Evolutionary conservation across 1,140 invertebrate species (phyloP).

Genomic region (Pissodes strobi): DNA sequence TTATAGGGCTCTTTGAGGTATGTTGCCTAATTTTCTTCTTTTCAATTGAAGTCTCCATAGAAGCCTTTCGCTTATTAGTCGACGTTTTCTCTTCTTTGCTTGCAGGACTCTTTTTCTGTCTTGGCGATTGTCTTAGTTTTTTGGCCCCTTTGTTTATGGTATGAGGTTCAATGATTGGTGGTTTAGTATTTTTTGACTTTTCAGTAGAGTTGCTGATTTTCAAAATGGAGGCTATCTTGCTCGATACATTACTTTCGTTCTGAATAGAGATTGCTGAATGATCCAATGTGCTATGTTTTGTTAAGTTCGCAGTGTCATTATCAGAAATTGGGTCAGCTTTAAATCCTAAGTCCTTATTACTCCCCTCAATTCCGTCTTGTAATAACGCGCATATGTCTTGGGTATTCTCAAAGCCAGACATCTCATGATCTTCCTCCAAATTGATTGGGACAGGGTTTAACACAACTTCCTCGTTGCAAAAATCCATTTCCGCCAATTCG

Average conservation of each 20-base stretch:
- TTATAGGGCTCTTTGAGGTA: no score
- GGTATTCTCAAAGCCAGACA: slow-evolving; percentile 26
- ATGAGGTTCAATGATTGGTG: slow-evolving; percentile 2
- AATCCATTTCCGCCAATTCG: slow-evolving; percentile 31
- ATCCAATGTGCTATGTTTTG: no score
- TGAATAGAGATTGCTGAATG: no score
- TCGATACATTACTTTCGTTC: no score
- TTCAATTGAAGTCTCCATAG: neutral
- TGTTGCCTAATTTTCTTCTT: slow-evolving; percentile 6
- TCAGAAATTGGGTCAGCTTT: no score
- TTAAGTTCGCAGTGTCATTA: no score
- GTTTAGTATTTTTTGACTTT: neutral
- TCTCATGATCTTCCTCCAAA: slow-evolving; percentile 3
- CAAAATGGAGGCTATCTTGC: no score
- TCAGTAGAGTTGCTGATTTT: neutral
- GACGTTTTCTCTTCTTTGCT: neutral
- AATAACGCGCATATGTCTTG: slow-evolving; percentile 22
- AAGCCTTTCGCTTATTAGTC: slow-evolving; percentile 8
- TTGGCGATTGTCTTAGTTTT: neutral
- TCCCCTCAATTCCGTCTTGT: slow-evolving; percentile 7
- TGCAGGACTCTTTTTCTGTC: neutral
- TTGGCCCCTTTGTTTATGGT: neutral
- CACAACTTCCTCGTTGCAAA: slow-evolving; percentile 13
- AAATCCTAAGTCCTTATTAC: neutral
- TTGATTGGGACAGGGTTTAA: slow-evolving; percentile 14